A percentile compares a stretch with the other conserved stretches of the same genome.
phyloP scores from a whole-genome alignment of 2,113 vertebrate genomes.

The Delphinapterus leucas region DNA sequence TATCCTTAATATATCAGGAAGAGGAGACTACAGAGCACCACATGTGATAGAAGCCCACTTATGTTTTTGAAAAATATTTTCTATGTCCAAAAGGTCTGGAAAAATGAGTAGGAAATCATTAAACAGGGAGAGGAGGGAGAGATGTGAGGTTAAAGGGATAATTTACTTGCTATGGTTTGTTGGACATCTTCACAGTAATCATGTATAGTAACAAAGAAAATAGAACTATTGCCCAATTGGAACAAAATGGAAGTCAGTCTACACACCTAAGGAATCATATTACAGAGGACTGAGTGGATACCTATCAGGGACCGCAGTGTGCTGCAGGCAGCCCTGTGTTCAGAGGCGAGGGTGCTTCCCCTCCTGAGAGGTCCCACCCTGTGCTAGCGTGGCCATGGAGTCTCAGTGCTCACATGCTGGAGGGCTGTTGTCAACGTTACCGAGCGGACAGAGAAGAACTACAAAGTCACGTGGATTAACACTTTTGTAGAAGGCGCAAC shows the following conservation, averaged over 20 bases:
- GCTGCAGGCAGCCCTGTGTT: neutral
- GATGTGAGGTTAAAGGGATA: neutral
- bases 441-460: neutral
- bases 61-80: neutral
- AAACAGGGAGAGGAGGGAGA: neutral
- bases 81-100: neutral
- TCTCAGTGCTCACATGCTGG: neutral
- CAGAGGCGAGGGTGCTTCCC: rapidly evolving
- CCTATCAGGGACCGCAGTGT: rapidly evolving
- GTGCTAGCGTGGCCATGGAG: neutral
- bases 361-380: neutral
- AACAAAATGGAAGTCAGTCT: neutral
- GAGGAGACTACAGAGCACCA: neutral
- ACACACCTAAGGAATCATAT: neutral
- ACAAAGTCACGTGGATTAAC: neutral
- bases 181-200: neutral
- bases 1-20: neutral
- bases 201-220: neutral
- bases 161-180: neutral
- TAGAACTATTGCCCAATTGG: neutral
- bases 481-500: neutral
- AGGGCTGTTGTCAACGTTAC: neutral
- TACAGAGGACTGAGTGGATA: neutral
- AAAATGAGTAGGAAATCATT: neutral
- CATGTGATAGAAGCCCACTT: neutral